A percentile compares a stretch with the other conserved stretches of the same genome.
These are phyloP conservation scores for Malacoraja senta DNA, from an alignment of 2,797 vertebrate genomes.

Conservation along the genomic window DNA sequence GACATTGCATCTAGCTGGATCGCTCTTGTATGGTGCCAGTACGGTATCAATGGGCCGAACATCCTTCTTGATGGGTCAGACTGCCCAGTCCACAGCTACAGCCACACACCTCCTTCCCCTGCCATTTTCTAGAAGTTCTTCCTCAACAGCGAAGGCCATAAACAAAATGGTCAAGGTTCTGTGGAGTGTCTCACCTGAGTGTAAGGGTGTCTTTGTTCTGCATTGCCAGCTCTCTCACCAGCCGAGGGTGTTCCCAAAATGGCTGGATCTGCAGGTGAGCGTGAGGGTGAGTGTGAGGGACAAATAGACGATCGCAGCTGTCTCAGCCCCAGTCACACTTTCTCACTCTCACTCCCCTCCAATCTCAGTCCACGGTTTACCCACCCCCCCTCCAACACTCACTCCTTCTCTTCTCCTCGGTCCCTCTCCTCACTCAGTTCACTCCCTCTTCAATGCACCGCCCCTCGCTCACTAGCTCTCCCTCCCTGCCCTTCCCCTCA, in stretches of 20 bases:
- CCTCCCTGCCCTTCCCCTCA: neutral
- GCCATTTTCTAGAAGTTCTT: neutral
- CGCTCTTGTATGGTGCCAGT: too few species aligned
- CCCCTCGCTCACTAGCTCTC: neutral
- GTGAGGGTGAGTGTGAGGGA: too few species aligned
- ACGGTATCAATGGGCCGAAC: too few species aligned
- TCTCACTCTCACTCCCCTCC: neutral
- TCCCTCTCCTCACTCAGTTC: neutral
- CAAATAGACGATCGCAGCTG: neutral
- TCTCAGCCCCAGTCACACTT: neutral
- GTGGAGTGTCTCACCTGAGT: constrained; percentile 10
- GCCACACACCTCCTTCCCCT: too few species aligned
- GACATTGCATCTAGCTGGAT: too few species aligned
- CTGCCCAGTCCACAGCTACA: too few species aligned
- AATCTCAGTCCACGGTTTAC: too few species aligned
- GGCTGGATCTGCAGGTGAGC: neutral
- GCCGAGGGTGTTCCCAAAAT: neutral
- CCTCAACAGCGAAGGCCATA: neutral
- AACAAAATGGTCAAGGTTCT: neutral
- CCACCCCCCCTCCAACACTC: neutral
- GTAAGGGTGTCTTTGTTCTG: neutral
- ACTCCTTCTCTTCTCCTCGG: neutral
- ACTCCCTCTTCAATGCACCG: neutral
- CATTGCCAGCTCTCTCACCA: neutral
- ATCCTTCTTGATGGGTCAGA: neutral